Evolutionary conservation across 2,888 invertebrate species (phyloP), one percentile per base, ranked within the genome.

Genomic region (Drosophila borealis): DNA sequence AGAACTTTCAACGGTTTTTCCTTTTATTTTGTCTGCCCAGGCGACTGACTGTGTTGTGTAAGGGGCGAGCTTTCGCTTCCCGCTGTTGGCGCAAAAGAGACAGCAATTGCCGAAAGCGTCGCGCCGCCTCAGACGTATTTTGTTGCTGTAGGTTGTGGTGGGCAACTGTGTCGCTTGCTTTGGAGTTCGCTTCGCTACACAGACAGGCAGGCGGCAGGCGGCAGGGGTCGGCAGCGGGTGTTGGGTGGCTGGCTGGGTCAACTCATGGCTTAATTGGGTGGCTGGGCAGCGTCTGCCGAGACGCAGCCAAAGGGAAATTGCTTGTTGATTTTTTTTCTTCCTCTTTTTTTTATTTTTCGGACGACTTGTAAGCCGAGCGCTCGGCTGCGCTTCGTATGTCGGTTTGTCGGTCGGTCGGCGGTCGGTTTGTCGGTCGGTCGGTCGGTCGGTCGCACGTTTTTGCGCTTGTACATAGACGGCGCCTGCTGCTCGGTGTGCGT

Each of bases 121-220:
- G 81, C 51, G 64, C 76, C 74, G 72, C 83, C 89, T 88, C 83
- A 90, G 88, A 89, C 80, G 78, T 80, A 83, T 86, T 81, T 80
- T 88, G 90, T 90, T 91, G 91, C 90, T 91, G 88, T 90, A 90
- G 90, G 90, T 90, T 90, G 91, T 76, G 90, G 72, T 67, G 57
- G 74, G 39, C 57, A 54, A 37, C 33, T 56, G 53, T 57, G 53
- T 50, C 48, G 51, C 56, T 61, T 33, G 60, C 46, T 71, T 50
- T 71, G 66, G 77, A 59, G 54, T 62, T 62, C 50, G 64, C 51
- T 49, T 49, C 68, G 70, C 48, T 53, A 42, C 36, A 67, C 65
- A 65, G 17, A 53, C 70, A 75, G 49, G 37, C 37, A 39, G 36
- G 25, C 50, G 37, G 21, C 37, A 5, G 29, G 11, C 19, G n/a